Evolutionary conservation across 2,797 vertebrate genomes (phyloP), one percentile per base, ranked within the genome.

Genomic region (Melanotaenia maccullochi): DNA sequence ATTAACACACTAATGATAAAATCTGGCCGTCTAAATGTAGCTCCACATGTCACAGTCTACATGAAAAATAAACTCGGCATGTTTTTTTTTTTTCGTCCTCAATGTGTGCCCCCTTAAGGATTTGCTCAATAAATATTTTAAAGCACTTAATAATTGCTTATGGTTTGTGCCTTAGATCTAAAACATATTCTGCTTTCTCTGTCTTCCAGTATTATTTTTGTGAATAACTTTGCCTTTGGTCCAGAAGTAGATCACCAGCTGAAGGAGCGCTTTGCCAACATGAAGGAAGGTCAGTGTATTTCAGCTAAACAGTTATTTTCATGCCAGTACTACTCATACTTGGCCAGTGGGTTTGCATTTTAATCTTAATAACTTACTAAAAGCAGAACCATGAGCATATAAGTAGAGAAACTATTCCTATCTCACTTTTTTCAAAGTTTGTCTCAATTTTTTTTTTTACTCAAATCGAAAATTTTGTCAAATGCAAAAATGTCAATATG

Each of bases 171-270:
- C 47, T 3, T 11, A 36, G 4, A 65, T 67, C 74, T 85, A 60
- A 83, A 84, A 35, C 60, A 0, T 61, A n/a, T 81, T 11, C 61
- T 49, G 69, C 12, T 87, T 36, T 85, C 20, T 90, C 90, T 93
- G 63, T 90, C 58, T 89, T 90, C 1, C 96, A 99, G 98, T 95
- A 98, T 99, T 94, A 98, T 99, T 93, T 99, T 99, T 97, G 98
- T 99, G 95, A 99, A 99, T 96, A 99, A 99, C 90, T 99, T 99
- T 96, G 98, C 98, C 95, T 99, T 99, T 91, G 98, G 98, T 93
- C 98, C 98, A 87, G 98, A 99, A 92, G 98, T 99, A 94, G 98
- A 99, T 96, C 98, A 99, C 94, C 98, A 99, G 91, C 95, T 99
- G 95, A 99, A 99, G 95, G 98, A 99, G 87, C 95, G 98, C 56